Evolutionary conservation across 2,113 vertebrate genomes (phyloP), one percentile per base, ranked within the genome.

Genomic region (Solenodon paradoxus): DNA sequence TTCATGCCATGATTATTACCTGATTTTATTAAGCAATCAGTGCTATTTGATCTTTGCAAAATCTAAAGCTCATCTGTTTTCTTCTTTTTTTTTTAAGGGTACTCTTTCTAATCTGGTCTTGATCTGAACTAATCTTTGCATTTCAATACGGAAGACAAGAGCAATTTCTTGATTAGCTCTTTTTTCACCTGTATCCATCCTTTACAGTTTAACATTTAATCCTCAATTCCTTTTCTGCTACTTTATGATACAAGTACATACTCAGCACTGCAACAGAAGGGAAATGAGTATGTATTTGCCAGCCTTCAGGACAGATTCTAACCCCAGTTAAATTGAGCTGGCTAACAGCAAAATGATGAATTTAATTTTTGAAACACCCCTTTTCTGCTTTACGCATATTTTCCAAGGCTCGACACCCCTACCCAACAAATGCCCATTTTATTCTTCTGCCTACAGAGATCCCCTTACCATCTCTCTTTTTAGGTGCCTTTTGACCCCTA

Each of bases 11-110:
- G 55, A 87, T 83, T 82, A 78, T 91, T 84, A 84, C 32, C 38
- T 57, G n/a, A 84, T 79, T 93, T 87, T 90, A 95, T 88, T 94
- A 93, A 95, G 40, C 49, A 93, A 64, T 95, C 79, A 68, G 26
- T 90, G 71, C 47, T 84, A 55, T 93, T 93, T 95, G 69, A 95
- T 86, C 42, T 85, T 92, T 95, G 45, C 19, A 92, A 94, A 97
- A 95, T 89, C 13, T 75, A 77, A 90, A 93, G 15, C 63, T 71
- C 6, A 77, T 83, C 12, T 74, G n/a, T 51, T 72, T 7, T 49
- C 49, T 94, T 63, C 26, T 53, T 42, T 26, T 59, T 35, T 42
- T 42, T n/a, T 81, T 22, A 84, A 64, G 24, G 47, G 2, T 89
- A 63, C 38, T 63, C 3, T 40, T 55, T 78, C 84, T 94, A 90